phyloP scores from a whole-genome alignment of 2,888 invertebrate species.

The Apodemia duryi region DNA sequence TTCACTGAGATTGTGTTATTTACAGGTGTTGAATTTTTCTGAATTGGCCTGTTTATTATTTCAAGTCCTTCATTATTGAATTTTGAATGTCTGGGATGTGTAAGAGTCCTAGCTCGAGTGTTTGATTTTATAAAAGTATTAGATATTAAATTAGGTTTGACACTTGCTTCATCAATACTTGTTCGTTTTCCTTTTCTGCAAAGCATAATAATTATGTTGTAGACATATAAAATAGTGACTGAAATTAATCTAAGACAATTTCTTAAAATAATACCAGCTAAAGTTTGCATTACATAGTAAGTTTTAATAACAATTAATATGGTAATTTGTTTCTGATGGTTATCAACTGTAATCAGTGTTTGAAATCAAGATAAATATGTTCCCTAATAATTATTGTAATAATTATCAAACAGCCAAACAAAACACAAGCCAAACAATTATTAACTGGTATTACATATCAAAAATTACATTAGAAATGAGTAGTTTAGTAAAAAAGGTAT shows the following conservation, averaged over 20 bases:
- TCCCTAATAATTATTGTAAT: neutral
- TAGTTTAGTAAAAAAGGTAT: no score
- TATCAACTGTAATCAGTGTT: no score
- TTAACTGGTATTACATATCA: no score
- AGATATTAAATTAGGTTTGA: constrained; percentile 31
- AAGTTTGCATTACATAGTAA: neutral
- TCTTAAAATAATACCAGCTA: neutral
- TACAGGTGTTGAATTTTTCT: neutral
- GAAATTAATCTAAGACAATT: neutral
- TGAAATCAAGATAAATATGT: neutral
- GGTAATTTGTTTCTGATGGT: neutral
- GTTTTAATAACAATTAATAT: neutral
- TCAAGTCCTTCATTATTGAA: neutral
- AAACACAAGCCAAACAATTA: no score
- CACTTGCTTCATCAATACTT: constrained; percentile 39
- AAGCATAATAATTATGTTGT: constrained; percentile 20
- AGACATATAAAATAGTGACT: neutral
- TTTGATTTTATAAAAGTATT: constrained; percentile 33
- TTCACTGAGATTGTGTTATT: constrained; percentile 4
- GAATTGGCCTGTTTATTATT: no score
- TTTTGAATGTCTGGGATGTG: neutral
- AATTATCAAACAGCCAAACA: neutral
- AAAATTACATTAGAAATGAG: no score
- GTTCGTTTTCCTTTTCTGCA: constrained; percentile 61
- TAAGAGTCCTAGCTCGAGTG: neutral